Percentiles rank a stretch among this genome's conserved stretches.
These are phyloP conservation scores for Chaetops frenatus DNA, from an alignment of 2,113 vertebrate species.

Conservation along the genomic window DNA sequence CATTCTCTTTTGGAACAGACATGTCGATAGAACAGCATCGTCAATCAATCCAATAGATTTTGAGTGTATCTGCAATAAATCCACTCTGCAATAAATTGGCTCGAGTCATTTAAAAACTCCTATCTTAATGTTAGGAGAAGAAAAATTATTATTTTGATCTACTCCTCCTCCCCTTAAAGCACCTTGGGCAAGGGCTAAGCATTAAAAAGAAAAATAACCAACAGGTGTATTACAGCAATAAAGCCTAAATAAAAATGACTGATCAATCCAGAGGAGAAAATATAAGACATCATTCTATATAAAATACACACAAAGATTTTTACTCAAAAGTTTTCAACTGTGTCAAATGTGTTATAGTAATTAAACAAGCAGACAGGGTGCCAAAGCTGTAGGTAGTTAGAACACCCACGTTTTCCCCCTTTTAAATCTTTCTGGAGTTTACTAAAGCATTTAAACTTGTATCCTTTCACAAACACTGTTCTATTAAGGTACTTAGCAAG, in stretches of 20 bases:
- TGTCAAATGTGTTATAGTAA: neutral
- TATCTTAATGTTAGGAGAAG: slow-evolving; percentile 31
- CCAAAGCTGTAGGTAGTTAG: neutral
- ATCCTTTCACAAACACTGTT: neutral
- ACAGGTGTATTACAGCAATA: neutral
- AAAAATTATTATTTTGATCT: slow-evolving; percentile 49
- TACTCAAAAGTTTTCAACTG: slow-evolving; percentile 2
- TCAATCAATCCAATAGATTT: slow-evolving; percentile 44
- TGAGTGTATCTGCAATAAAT: slow-evolving; percentile 6
- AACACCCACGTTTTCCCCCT: neutral
- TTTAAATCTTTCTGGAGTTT: neutral
- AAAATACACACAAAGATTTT: slow-evolving; percentile 8
- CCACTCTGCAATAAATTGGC: neutral
- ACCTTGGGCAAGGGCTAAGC: neutral
- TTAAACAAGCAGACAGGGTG: slow-evolving; percentile 4
- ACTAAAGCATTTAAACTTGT: neutral
- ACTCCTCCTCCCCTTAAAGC: neutral
- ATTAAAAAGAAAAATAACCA: slow-evolving; percentile 41
- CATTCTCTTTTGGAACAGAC: neutral
- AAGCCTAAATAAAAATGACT: slow-evolving; percentile 9
- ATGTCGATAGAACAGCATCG: neutral
- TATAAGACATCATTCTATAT: neutral
- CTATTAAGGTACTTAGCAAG: neutral
- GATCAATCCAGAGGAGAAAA: slow-evolving; percentile 7
- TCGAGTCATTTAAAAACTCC: slow-evolving; percentile 22